Percentiles rank a stretch among this genome's conserved stretches.
Evolutionary conservation across 2,113 vertebrate species (phyloP).

Genomic region (Nannospalax galili): DNA sequence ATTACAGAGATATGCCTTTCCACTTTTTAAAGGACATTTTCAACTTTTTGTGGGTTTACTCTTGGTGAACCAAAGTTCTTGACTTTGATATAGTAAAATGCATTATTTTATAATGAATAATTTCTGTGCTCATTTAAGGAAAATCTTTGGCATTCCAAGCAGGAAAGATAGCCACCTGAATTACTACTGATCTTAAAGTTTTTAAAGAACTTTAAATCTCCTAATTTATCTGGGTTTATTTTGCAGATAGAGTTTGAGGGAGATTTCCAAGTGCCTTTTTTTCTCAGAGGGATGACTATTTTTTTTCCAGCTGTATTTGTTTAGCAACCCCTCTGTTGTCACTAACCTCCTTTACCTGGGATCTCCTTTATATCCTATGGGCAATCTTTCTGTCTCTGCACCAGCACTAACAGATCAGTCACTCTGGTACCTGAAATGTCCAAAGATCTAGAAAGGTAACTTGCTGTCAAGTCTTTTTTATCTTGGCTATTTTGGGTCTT

Average conservation of each 20-base stretch:
- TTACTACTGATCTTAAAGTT: not conserved
- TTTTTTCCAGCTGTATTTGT: not conserved
- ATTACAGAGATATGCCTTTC: not conserved
- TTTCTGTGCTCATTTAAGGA: not conserved
- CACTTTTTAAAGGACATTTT: not conserved
- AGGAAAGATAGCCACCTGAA: not conserved
- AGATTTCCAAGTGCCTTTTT: not conserved
- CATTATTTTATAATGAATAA: not conserved
- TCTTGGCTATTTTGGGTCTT: not conserved
- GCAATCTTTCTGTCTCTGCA: not conserved
- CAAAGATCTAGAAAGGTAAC: not conserved
- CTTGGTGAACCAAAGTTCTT: conserved; percentile 42
- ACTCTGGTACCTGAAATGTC: not conserved
- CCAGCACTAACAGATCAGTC: not conserved
- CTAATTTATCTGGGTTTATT: not conserved
- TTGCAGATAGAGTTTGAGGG: not conserved
- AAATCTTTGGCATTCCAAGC: not conserved
- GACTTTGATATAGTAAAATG: not conserved
- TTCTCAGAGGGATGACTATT: not conserved
- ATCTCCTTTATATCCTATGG: not conserved
- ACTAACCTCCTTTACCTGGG: not conserved
- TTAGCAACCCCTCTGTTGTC: not conserved
- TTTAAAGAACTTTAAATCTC: not conserved
- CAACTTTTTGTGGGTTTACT: no score
- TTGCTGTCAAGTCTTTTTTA: not conserved